Percentiles rank a stretch among this genome's conserved stretches.
Evolutionary conservation across 2,113 vertebrate genomes (phyloP).

Genomic region (Notechis scutatus): DNA sequence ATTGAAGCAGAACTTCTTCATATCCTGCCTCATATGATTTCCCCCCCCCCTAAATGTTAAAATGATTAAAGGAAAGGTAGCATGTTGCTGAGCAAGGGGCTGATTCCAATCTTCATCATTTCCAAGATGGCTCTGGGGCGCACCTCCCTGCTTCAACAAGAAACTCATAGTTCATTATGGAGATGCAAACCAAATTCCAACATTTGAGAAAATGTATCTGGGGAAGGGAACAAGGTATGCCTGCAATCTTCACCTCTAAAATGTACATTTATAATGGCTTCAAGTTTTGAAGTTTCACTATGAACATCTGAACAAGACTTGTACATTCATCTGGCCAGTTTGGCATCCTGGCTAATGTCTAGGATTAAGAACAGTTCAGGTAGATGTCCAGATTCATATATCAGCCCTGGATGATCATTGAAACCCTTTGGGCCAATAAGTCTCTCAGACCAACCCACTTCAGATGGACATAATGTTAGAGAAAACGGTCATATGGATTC

Average conservation of each 20-base stretch:
- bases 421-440: background rate
- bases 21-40: background rate
- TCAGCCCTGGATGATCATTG: background rate
- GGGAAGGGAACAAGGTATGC: background rate
- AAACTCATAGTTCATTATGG: background rate
- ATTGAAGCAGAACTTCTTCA: background rate
- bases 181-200: background rate
- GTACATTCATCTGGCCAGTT: background rate
- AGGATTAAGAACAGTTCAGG: background rate
- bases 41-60: background rate
- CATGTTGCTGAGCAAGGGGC: background rate
- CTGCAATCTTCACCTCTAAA: background rate
- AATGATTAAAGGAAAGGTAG: background rate
- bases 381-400: background rate
- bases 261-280: background rate
- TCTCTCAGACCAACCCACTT: background rate
- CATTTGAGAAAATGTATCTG: background rate
- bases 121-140: background rate
- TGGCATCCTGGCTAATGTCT: background rate
- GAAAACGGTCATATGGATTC: background rate
- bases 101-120: background rate
- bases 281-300: background rate
- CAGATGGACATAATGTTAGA: background rate
- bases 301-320: background rate
- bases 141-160: background rate